Percentiles rank a stretch among this genome's conserved stretches.
phyloP scores from a whole-genome alignment of 2,888 invertebrate species.

The Lydus trimaculatus region DNA sequence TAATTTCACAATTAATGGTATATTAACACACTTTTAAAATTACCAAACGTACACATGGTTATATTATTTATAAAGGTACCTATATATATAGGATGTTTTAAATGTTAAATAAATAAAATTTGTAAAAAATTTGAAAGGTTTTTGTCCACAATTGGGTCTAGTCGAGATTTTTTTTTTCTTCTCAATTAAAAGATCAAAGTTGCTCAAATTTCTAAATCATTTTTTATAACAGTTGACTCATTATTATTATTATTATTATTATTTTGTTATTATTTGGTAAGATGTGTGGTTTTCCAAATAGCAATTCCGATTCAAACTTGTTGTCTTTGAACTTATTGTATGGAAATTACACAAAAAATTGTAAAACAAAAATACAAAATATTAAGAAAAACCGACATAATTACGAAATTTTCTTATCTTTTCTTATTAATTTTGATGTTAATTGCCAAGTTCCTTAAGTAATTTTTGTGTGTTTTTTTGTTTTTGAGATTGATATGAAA shows the following conservation, averaged over 20 bases:
- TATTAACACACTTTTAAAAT: conserved; percentile 5
- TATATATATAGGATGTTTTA: neutral
- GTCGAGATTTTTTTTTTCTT: too few relatives aligned
- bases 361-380: too few relatives aligned
- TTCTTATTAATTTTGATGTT: neutral
- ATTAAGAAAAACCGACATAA: neutral
- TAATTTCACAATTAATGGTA: neutral
- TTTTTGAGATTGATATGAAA: too few relatives aligned
- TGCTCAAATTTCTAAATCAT: neutral
- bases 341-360: too few relatives aligned
- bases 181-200: neutral
- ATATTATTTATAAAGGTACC: neutral
- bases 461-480: neutral
- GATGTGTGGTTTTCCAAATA: neutral
- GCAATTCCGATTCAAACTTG: neutral
- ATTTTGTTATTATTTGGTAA: neutral
- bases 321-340: neutral
- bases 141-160: neutral
- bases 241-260: neutral
- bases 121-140: neutral
- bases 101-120: neutral
- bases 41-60: neutral
- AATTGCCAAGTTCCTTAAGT: neutral
- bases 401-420: neutral
- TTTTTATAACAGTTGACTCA: neutral